Conservation (phyloP, 2,888 invertebrate species). For the Branchipolynoe longqiensis region DNA sequence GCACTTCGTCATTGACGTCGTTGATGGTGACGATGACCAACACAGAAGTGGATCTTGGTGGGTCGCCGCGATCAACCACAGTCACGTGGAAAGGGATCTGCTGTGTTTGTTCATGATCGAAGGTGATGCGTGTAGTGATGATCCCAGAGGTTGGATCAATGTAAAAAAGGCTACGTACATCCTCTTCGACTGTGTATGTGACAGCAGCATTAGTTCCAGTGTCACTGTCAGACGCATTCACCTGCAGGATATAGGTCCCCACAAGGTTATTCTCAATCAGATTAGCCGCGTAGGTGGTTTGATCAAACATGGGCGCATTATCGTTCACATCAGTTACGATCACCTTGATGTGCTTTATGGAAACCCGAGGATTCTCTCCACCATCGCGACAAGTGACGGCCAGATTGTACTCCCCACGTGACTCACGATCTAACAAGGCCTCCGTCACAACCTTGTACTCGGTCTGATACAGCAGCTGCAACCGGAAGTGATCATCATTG, state of each 20-base stretch:
- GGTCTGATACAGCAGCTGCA: slow-evolving; percentile 89
- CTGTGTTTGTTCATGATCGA: slow-evolving; percentile 82
- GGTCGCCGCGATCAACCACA: slow-evolving; percentile 91
- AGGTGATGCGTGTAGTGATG: slow-evolving; percentile 64
- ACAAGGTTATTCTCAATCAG: slow-evolving; percentile 90
- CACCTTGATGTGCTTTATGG: slow-evolving; percentile 59
- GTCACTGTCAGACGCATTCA: slow-evolving; percentile 90
- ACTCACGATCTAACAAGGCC: slow-evolving; percentile 94
- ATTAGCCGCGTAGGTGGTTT: slow-evolving; percentile 85
- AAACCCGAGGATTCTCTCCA: slow-evolving; percentile 55
- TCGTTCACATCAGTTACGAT: slow-evolving; percentile 67
- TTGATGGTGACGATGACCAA: slow-evolving; percentile 83
- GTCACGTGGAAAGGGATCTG: slow-evolving; percentile 84
- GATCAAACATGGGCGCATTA: slow-evolving; percentile 84
- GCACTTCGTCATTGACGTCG: slow-evolving; percentile 67
- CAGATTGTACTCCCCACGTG: slow-evolving; percentile 94
- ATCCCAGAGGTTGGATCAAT: slow-evolving; percentile 87
- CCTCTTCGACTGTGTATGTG: slow-evolving; percentile 88
- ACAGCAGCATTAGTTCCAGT: slow-evolving; percentile 91
- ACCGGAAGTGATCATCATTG: slow-evolving; percentile 91
- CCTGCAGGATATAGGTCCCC: slow-evolving; percentile 88
- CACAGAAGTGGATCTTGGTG: slow-evolving; percentile 92
- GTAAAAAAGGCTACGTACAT: slow-evolving; percentile 92
- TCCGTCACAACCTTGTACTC: slow-evolving; percentile 86
- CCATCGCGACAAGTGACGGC: slow-evolving; percentile 84